Evolutionary conservation across 2,113 vertebrate species (phyloP).

Genomic region (Chelonoidis abingdonii): DNA sequence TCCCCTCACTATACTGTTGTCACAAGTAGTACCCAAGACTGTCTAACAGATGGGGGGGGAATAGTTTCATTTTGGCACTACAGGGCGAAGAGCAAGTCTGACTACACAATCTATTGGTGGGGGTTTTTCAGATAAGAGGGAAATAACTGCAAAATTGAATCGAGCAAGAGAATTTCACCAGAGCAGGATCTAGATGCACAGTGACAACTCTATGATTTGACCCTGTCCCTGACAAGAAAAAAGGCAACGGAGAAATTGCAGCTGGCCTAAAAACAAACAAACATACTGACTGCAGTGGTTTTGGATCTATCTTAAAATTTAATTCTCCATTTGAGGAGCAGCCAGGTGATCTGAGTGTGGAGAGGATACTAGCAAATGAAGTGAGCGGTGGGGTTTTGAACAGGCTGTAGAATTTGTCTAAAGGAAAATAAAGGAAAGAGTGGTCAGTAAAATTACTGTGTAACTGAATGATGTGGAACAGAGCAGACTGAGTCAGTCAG

Average conservation of each 20-base stretch:
- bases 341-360: not conserved
- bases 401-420: not conserved
- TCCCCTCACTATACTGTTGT: not conserved
- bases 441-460: too few relatives aligned
- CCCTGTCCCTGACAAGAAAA: not conserved
- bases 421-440: not conserved
- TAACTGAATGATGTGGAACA: not conserved
- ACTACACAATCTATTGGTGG: not conserved
- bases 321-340: too few relatives aligned
- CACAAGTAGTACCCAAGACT: not conserved
- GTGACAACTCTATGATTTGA: not conserved
- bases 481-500: not conserved
- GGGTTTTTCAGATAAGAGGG: accelerated
- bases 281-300: too few relatives aligned
- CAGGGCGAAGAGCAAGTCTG: too few relatives aligned
- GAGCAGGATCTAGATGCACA: not conserved
- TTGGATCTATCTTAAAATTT: too few relatives aligned
- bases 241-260: not conserved
- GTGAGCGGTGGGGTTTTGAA: not conserved
- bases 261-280: not conserved
- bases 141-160: accelerated
- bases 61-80: not conserved
- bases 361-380: not conserved
- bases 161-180: not conserved
- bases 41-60: not conserved